Percentiles rank a stretch among this genome's conserved stretches.
phyloP scores from a whole-genome alignment of 2,797 vertebrate genomes.

The Rhynchotus rufescens region DNA sequence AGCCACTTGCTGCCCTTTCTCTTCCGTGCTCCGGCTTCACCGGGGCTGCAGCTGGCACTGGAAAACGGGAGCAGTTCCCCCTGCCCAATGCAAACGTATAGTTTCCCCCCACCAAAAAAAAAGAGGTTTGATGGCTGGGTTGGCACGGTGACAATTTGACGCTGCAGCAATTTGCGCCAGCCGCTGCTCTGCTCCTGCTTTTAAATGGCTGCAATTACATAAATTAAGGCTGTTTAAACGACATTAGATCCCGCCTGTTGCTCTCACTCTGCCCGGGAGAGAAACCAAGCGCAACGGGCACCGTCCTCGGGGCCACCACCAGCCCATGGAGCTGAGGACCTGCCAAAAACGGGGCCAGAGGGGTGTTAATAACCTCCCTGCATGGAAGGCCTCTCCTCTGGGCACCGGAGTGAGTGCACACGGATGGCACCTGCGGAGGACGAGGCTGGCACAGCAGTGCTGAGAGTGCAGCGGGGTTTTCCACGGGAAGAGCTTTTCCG shows the following conservation, averaged over 20 bases:
- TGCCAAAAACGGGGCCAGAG: no score
- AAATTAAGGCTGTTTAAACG: constrained; percentile 40
- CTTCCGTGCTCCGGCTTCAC: neutral
- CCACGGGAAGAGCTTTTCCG: neutral
- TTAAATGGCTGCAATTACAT: constrained; percentile 39
- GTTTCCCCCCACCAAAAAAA: neutral
- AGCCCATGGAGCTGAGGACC: no score
- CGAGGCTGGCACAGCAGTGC: no score
- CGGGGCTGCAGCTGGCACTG: no score
- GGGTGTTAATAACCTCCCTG: no score
- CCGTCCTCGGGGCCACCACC: no score
- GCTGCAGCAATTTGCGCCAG: neutral
- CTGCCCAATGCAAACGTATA: neutral
- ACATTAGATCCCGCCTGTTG: constrained; percentile 14
- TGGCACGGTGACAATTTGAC: neutral
- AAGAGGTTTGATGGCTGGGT: neutral
- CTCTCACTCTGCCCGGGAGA: neutral
- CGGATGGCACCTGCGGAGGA: no score
- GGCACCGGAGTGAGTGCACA: no score
- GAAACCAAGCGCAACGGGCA: neutral
- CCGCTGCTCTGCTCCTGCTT: neutral
- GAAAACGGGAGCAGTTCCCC: fast-evolving
- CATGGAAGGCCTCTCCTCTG: no score
- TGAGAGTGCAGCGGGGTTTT: neutral
- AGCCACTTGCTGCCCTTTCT: constrained; percentile 80